Evolutionary conservation across 2,888 invertebrate genomes (phyloP).

Genomic region (Plebejus melissa): DNA sequence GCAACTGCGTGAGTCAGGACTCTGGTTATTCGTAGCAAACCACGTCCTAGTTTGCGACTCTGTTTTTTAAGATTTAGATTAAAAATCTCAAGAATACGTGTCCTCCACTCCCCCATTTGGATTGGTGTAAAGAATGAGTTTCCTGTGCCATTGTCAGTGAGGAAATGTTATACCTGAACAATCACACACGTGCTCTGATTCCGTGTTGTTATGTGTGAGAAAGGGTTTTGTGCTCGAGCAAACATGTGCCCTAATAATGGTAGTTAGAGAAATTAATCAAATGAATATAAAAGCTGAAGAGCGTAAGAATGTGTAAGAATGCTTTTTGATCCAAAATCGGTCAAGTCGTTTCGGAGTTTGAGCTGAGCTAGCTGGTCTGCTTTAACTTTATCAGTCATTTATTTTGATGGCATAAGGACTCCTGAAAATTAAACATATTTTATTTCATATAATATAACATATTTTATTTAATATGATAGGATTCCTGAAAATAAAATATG

Average conservation of each 20-base stretch:
- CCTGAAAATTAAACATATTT: background rate
- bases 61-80: background rate
- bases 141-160: slow-evolving; percentile 67
- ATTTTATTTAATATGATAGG: background rate
- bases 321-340: background rate
- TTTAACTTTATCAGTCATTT: background rate
- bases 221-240: slow-evolving; percentile 45
- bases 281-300: background rate
- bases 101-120: slow-evolving; percentile 48
- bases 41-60: background rate
- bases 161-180: slow-evolving; percentile 58
- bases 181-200: slow-evolving; percentile 57
- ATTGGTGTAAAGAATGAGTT: slow-evolving; percentile 66
- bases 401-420: background rate
- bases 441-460: too few relatives aligned
- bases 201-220: slow-evolving; percentile 53
- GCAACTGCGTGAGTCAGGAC: background rate
- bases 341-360: background rate
- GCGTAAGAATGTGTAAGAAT: background rate
- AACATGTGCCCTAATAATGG: slow-evolving; percentile 7
- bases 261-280: slow-evolving; percentile 12
- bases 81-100: slow-evolving; percentile 50
- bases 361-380: background rate
- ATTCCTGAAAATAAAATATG: background rate
- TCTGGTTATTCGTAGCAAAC: background rate